phyloP scores from a whole-genome alignment of 1,140 invertebrate species.

The Lasaia peninsularis region DNA sequence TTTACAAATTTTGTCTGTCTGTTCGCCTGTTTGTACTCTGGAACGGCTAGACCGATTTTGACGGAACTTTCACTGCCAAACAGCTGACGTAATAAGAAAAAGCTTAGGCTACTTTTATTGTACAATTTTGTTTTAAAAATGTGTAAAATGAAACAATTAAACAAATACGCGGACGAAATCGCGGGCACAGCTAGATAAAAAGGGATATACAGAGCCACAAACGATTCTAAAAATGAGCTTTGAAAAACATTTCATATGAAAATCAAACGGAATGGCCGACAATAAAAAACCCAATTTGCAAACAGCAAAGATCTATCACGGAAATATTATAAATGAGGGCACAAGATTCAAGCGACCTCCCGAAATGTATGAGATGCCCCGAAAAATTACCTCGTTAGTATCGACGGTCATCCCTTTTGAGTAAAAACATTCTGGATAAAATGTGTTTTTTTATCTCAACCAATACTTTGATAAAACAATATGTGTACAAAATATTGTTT shows the following conservation, averaged over 20 bases:
- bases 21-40: no score
- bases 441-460: not conserved
- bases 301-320: not conserved
- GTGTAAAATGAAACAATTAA: no score
- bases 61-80: no score
- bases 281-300: not conserved
- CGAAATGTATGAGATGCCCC: not conserved
- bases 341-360: not conserved
- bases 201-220: no score
- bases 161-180: no score
- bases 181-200: no score
- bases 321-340: not conserved
- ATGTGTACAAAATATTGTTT: no score
- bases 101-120: no score
- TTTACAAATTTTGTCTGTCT: no score
- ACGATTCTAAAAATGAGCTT: not conserved
- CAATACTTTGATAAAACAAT: not conserved
- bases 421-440: conserved; percentile 2
- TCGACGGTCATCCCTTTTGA: not conserved
- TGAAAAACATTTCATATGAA: not conserved
- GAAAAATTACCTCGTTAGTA: not conserved
- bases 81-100: no score
- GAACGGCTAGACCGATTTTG: no score
- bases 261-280: not conserved
- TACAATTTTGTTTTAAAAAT: no score